Evolutionary conservation across 2,113 vertebrate species (phyloP), one percentile per base, ranked within the genome.

Genomic region (Boleophthalmus pectinirostris): DNA sequence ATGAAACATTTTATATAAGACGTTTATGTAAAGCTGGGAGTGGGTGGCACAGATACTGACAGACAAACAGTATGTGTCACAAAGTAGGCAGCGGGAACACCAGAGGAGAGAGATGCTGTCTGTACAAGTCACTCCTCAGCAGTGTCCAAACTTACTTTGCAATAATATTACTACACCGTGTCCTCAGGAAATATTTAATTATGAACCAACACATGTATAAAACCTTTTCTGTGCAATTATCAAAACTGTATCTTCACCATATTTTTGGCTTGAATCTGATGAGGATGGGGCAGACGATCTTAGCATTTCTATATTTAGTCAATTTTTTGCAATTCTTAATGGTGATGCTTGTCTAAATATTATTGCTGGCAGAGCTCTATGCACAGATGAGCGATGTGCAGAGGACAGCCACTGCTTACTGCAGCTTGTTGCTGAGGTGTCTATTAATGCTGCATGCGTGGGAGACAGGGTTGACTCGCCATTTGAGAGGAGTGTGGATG

Each of bases 381-480:
- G 77, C 78, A 88, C 70, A 81, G 75, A 53, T 75, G 70, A 82
- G 69, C 78, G 61, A 68, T 87, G 82, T 86, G 70, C 81, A 83
- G 83, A 87, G 82, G 85, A 83, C 85, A 86, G 87, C 86, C 85
- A 85, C 85, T 77, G 77, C 81, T 84, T 85, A 77, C 85, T 88
- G 84, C 85, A 85, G 88, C 82, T 71, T 73, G 74, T 85, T 88
- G 89, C 78, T 73, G 79, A 76, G 84, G 78, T 89, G 80, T 90
- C 90, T 88, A 90, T 89, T 87, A 88, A 84, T 90, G 89, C 88
- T 86, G 87, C 81, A 84, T 88, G 91, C 82, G 88, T 91, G 91
- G 89, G 91, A 89, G 89, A 89, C 45, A 16, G 84, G 89, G 84
- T 90, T 70, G 81, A 84, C 88, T 82, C 70, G 5, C 72, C 86